These are phyloP conservation scores for Laticauda laticaudata DNA, from an alignment of 2,113 vertebrate genomes.

Conservation along the genomic window DNA sequence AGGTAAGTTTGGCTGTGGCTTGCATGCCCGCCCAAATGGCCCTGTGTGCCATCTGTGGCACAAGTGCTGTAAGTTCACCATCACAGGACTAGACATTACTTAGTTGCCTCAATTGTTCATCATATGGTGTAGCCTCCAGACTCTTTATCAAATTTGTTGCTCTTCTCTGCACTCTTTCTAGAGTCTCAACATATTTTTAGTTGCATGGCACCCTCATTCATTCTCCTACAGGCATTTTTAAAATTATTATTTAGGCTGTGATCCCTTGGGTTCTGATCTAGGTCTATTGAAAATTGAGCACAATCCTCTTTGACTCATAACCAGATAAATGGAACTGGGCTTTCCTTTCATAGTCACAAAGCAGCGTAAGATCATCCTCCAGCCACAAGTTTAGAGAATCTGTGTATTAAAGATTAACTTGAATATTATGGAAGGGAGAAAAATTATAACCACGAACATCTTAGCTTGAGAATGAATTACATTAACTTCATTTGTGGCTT, in stretches of 20 bases:
- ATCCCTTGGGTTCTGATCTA: background rate
- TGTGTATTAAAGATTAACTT: conserved; percentile 41
- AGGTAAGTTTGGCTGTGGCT: too few species aligned
- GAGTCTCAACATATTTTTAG: background rate
- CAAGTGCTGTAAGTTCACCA: too few species aligned
- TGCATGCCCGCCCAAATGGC: too few species aligned
- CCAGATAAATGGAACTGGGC: conserved; percentile 3
- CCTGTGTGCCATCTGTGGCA: too few species aligned
- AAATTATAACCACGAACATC: conserved; percentile 34
- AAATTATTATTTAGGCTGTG: background rate
- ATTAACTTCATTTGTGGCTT: conserved; percentile 54
- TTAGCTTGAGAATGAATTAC: conserved; percentile 52
- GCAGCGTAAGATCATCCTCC: conserved; percentile 39
- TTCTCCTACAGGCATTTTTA: background rate
- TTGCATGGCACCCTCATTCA: background rate
- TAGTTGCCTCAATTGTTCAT: background rate
- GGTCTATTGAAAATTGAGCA: conserved; percentile 6
- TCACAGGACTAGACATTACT: background rate
- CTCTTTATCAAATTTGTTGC: background rate
- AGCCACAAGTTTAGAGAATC: background rate
- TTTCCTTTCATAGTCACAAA: conserved; percentile 42
- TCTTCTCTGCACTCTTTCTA: background rate
- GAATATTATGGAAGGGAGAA: conserved; percentile 29
- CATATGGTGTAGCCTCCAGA: background rate
- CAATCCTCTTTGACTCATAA: conserved; percentile 33